Base-by-base conservation (phyloP, 2,888 invertebrate genomes). In the Lepidonotus clava region DNA sequence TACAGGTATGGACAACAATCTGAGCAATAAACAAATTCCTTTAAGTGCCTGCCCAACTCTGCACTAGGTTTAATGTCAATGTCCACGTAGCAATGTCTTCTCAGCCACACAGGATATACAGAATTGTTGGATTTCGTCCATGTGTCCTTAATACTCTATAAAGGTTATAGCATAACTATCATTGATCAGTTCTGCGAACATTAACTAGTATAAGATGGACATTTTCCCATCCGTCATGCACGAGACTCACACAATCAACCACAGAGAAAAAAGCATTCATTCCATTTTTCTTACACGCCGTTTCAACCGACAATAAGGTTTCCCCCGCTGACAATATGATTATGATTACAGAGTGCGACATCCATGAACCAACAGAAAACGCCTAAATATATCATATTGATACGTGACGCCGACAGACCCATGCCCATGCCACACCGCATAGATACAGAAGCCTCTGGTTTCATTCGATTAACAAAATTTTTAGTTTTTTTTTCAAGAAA, bases 91-190 rank as follows among this genome's bases (percentile, higher is more conserved):
- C 71, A 71, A 61, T 71, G 38, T 71, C 71, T 71, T 24, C 71
- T 71, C 71, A 34, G 14, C 38, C 71, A 71, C n/a, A 71, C 71
- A 6, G 38, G 71, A 71, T 61, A 61, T 34, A 71, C 71, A 71
- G 14, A 24, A 71, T 38, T 38, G 71, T 38, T 71, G 71, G 71
- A 71, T 71, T 38, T 71, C 21, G 36, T 18, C 71, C 71, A 8
- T 38, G 14, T 32, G 28, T 71, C 38, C 34, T 18, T 71, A 34
- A 71, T 71, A 71, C 71, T 71, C 71, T 71, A 71, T 71, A 34
- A 71, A 38, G 71, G 38, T 2, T 71, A 71, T 71, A 71, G 71
- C 71, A 71, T 71, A 71, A 71, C 71, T 71, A 71, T 71, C 71
- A 71, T 71, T 38, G 38, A 71, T 71, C 36, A 71, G 71, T 56